Evolutionary conservation across 2,797 vertebrate genomes (phyloP).

Genomic region (Crenuchus spilurus): DNA sequence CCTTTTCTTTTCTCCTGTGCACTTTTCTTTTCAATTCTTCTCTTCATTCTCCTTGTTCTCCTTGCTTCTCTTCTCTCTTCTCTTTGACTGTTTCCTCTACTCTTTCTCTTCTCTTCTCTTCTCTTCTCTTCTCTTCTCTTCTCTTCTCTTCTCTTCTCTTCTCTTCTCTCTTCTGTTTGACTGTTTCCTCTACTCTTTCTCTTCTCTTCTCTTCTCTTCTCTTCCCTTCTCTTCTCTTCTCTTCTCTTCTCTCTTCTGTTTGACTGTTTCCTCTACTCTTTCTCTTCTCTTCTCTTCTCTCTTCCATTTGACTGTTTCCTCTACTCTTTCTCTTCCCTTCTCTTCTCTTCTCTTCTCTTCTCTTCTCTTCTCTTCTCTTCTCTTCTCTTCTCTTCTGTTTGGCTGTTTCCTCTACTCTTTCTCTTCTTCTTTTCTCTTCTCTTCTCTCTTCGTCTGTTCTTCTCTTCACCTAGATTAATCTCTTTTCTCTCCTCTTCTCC

Average conservation of each 20-base stretch:
- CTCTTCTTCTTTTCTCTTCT: constrained; percentile 9
- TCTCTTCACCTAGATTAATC: background rate
- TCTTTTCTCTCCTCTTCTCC: background rate
- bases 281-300: background rate
- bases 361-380: background rate
- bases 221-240: constrained; percentile 30
- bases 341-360: constrained; percentile 51
- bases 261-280: too few relatives aligned
- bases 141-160: too few relatives aligned
- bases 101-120: constrained; percentile 13
- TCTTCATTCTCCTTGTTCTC: background rate
- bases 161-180: constrained; percentile 53
- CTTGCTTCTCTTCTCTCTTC: too few relatives aligned
- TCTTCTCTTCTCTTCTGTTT: too few relatives aligned
- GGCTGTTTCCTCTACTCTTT: background rate
- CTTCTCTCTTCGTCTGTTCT: background rate
- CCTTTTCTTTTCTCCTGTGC: constrained; percentile 2
- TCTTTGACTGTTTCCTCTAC: constrained; percentile 42
- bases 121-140: too few relatives aligned
- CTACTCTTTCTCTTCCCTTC: constrained; percentile 31
- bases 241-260: constrained; percentile 27
- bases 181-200: constrained; percentile 27
- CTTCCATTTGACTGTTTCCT: constrained; percentile 35
- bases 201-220: constrained; percentile 23
- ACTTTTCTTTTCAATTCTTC: background rate